A percentile compares a stretch with the other conserved stretches of the same genome.
Conservation (phyloP, 2,888 invertebrate species). For the Eristalis intricaria region DNA sequence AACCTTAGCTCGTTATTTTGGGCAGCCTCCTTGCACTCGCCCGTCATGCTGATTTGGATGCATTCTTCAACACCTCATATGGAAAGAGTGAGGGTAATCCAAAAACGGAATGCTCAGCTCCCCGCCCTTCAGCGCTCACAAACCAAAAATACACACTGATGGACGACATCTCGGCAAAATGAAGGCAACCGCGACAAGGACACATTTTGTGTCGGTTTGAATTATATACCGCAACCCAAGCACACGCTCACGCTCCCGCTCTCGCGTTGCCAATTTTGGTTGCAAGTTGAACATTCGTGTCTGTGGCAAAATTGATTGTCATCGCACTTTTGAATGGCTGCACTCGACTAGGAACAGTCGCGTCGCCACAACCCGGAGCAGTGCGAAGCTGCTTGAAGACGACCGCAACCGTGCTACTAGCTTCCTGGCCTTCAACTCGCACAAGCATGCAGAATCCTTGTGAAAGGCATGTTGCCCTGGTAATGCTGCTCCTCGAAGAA, state of each 20-base stretch:
- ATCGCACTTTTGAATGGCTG: conserved; percentile 66
- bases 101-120: conserved; percentile 23
- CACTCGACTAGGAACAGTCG: conserved; percentile 41
- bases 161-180: conserved; percentile 49
- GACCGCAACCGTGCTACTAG: conserved; percentile 18
- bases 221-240: conserved; percentile 50
- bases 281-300: conserved; percentile 54
- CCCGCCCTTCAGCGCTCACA: background rate
- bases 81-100: conserved; percentile 15
- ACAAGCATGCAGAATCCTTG: conserved; percentile 41
- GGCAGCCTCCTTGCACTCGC: conserved; percentile 18
- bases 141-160: conserved; percentile 14
- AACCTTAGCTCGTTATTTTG: conserved; percentile 5
- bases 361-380: background rate
- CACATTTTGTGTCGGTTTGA: conserved; percentile 62
- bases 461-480: conserved; percentile 36
- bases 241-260: conserved; percentile 44
- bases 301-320: conserved; percentile 61
- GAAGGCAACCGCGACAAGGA: conserved; percentile 63
- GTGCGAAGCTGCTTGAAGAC: background rate
- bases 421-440: conserved; percentile 50
- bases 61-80: conserved; percentile 39
- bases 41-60: conserved; percentile 41
- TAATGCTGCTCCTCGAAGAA: conserved; percentile 56
- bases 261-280: conserved; percentile 43